These are phyloP conservation scores for Anguilla pacifica DNA, from an alignment of 2,797 vertebrate genomes.

Conservation along the genomic window DNA sequence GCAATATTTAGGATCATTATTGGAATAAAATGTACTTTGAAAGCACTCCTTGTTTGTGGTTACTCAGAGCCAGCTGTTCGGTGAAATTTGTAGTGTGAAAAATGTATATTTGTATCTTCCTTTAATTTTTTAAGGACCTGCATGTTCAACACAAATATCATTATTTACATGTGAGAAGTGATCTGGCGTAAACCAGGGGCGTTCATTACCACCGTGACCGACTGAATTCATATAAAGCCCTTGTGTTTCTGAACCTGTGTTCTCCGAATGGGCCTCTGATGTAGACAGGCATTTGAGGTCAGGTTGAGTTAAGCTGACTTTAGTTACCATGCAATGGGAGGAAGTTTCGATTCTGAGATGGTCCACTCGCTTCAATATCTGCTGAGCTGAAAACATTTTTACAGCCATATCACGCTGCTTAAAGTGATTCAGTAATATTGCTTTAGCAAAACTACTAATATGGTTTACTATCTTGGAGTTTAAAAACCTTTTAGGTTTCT, in stretches of 20 bases:
- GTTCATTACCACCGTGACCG: not conserved
- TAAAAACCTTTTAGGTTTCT: not conserved
- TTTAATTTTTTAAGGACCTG: not conserved
- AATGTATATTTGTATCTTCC: not conserved
- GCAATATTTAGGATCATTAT: not conserved
- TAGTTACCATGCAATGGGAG: not conserved
- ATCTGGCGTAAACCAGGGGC: not conserved
- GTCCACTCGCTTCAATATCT: not conserved
- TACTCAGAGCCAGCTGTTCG: not conserved
- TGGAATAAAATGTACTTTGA: conserved; percentile 22
- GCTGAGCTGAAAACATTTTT: not conserved
- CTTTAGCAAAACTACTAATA: not conserved
- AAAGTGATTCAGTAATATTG: not conserved
- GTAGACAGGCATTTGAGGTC: not conserved
- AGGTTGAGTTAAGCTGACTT: not conserved
- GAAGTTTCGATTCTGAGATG: not conserved
- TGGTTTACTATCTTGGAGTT: not conserved
- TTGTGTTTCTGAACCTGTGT: not conserved
- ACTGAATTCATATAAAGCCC: not conserved
- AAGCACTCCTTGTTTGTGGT: not conserved
- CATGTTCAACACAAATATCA: not conserved
- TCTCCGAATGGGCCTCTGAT: not conserved
- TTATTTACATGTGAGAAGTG: not conserved
- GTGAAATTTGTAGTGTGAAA: not conserved
- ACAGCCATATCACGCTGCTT: not conserved